phyloP scores from a whole-genome alignment of 2,888 invertebrate species.

The Andrena flavipes region DNA sequence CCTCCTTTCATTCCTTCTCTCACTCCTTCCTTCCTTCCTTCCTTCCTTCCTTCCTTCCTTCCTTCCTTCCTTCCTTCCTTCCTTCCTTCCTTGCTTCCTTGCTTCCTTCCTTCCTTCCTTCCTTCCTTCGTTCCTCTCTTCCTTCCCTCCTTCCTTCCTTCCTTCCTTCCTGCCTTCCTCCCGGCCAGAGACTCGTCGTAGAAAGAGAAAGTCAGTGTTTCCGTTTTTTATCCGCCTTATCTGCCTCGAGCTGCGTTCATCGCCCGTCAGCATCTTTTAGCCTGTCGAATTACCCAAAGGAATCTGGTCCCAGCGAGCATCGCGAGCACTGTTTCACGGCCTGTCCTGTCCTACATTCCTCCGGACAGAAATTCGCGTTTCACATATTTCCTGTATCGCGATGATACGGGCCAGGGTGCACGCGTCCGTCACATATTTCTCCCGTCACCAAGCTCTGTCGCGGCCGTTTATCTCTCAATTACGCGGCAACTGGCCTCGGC shows the following conservation, averaged over 20 bases:
- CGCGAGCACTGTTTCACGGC: not conserved
- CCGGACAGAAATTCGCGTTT: constrained; percentile 9
- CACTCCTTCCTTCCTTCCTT: not conserved
- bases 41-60: constrained; percentile 18
- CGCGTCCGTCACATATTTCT: constrained; percentile 23
- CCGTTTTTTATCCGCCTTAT: constrained; percentile 38
- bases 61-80: constrained; percentile 15
- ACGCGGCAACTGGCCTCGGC: constrained; percentile 27
- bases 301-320: constrained; percentile 29
- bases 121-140: constrained; percentile 17
- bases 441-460: constrained; percentile 19
- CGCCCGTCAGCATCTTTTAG: constrained; percentile 48
- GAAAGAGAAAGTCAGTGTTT: constrained; percentile 1
- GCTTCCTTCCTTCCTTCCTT: not conserved
- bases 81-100: not conserved
- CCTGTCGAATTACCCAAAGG: constrained; percentile 50
- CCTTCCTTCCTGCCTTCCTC: constrained; percentile 12
- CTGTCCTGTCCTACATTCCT: not conserved
- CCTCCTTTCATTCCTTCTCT: not conserved
- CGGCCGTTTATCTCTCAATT: constrained; percentile 42
- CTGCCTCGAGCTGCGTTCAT: constrained; percentile 47
- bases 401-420: constrained; percentile 11
- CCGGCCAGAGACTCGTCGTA: not conserved
- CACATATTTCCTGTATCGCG: constrained; percentile 18
- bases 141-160: constrained; percentile 16